These are phyloP conservation scores for Melanaphis sacchari DNA, from an alignment of 1,140 invertebrate genomes.

Conservation along the genomic window DNA sequence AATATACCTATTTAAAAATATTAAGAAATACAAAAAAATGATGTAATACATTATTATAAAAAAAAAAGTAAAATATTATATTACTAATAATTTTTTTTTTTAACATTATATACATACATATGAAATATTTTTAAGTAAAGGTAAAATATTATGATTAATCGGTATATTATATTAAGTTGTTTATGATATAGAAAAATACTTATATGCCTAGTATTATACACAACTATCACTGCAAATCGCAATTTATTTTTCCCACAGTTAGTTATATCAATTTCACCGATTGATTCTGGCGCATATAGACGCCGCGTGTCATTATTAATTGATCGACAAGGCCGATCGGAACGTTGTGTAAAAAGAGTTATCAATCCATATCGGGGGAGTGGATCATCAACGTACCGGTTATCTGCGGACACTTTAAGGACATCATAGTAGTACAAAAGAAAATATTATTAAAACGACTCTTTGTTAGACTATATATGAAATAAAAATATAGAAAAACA, in stretches of 20 bases:
- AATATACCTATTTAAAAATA: neutral
- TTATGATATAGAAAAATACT: neutral
- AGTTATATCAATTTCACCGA: conserved; percentile 35
- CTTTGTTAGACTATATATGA: neutral
- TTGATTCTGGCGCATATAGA: neutral
- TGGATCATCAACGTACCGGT: conserved; percentile 21
- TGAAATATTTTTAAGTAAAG: neutral
- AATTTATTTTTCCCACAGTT: conserved; percentile 28
- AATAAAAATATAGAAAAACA: neutral
- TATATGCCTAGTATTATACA: neutral
- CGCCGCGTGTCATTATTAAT: conserved; percentile 56
- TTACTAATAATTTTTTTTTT: neutral
- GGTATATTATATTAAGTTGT: neutral
- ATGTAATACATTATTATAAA: too few relatives aligned
- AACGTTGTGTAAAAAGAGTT: conserved; percentile 48
- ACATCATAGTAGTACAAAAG: neutral
- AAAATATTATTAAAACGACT: neutral
- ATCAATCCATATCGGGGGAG: conserved; percentile 54
- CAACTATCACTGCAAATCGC: neutral
- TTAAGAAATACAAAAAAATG: neutral
- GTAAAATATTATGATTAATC: neutral
- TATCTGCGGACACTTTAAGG: conserved; percentile 20
- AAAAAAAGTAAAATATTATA: too few relatives aligned
- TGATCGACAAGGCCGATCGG: conserved; percentile 50
- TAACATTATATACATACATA: neutral